Base-by-base conservation (phyloP, 30 jellyfish, hydroid and myxozoan species). In the Cassiopea andromeda region DNA sequence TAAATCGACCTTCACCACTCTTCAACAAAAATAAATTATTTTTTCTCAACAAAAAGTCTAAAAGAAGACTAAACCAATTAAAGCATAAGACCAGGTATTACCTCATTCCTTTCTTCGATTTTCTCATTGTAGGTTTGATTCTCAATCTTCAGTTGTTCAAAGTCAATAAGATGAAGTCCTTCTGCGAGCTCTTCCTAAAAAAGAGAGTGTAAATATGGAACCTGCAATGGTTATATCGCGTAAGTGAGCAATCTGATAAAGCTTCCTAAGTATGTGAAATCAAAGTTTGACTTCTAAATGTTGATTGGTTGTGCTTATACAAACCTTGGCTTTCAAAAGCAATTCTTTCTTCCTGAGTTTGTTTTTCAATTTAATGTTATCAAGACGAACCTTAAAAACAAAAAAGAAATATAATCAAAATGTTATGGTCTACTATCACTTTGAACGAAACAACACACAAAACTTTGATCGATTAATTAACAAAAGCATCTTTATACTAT, bases 101-200 rank as follows among this genome's bases (percentile, higher is more conserved):
- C 99, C 97, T 92, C 99, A 70, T 96, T 91, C 60, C 99, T 85
- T 61, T 96, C 99, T 75, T 96, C 99, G n/a, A 96, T 96, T 86
- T 96, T 96, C 78, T 96, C 99, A 79, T 96, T 96, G 76, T 91
- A 96, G 9, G 99, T 96, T 78, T 96, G 99, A 81, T 96, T 96
- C 74, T 96, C 99, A 45, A 96, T 96, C 84, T 96, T 96, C 88
- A 96, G 90, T 85, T 96, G 99, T 57, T 96, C 99, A 74, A 96
- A 96, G 77, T 96, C 99, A 16, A 96, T 96, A 83, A 96, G 90
- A 77, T 96, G 99, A 38, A 96, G 89, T 1, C 99, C 99, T 88
- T 96, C 99, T 0, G 98, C 99, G 15, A 96, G 92, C 69, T 96
- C 99, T 77, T 96, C 99, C 99, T 96, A 89, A 0, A 50, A 46